A percentile compares a stretch with the other conserved stretches of the same genome.
Conservation (phyloP, 2,113 vertebrate genomes). For the Hassar affinis region DNA sequence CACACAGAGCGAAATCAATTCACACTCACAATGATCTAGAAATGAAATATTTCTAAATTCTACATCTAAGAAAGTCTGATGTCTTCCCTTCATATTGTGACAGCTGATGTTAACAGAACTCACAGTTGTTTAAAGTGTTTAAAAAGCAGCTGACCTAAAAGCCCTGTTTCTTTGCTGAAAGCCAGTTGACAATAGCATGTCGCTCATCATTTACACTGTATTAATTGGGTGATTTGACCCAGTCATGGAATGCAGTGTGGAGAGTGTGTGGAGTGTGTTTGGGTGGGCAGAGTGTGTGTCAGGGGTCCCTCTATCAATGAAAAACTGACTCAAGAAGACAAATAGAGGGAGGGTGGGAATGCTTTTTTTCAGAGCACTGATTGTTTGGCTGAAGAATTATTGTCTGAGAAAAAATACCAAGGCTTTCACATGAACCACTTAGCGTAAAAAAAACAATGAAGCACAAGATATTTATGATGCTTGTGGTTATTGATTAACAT, state of each 20-base stretch:
- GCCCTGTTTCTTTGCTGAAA: slow-evolving; percentile 63
- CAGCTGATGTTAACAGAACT: slow-evolving; percentile 12
- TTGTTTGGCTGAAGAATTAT: slow-evolving; percentile 54
- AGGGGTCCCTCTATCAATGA: slow-evolving; percentile 52
- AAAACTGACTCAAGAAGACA: slow-evolving; percentile 61
- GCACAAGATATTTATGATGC: slow-evolving; percentile 19
- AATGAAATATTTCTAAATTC: background rate
- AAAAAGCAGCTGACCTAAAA: slow-evolving; percentile 67
- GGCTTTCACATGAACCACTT: slow-evolving; percentile 17
- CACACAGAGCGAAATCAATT: background rate
- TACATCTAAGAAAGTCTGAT: background rate
- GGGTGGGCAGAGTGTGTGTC: slow-evolving; percentile 59
- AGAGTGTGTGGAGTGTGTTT: slow-evolving; percentile 48
- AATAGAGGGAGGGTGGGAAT: slow-evolving; percentile 56
- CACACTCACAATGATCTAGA: background rate
- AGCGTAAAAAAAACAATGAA: slow-evolving; percentile 2
- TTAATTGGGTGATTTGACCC: slow-evolving; percentile 65
- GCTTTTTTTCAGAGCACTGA: slow-evolving; percentile 39
- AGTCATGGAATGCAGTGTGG: slow-evolving; percentile 62
- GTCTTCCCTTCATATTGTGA: background rate
- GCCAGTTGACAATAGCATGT: slow-evolving; percentile 63
- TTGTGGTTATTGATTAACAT: background rate
- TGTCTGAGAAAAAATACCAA: slow-evolving; percentile 49
- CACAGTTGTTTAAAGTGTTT: slow-evolving; percentile 26
- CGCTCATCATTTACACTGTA: slow-evolving; percentile 70